phyloP scores from a whole-genome alignment of 2,888 invertebrate genomes.

The Microlaimidae sp. region DNA sequence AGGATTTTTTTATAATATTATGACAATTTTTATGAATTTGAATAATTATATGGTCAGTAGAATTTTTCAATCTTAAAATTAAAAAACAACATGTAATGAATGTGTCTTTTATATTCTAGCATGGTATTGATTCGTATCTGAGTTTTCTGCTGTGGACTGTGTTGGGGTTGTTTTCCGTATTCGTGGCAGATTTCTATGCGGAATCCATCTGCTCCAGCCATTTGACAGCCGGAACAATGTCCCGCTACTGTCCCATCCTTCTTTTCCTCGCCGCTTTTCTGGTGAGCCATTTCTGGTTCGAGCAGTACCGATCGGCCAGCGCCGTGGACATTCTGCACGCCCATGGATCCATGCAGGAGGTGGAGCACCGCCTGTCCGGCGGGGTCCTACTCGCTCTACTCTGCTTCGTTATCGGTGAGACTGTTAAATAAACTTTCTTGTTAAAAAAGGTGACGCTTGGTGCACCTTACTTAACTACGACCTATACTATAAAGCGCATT shows the following conservation, averaged over 20 bases:
- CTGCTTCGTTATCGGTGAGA: slow-evolving; percentile 41
- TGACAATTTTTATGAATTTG: no score
- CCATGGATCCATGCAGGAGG: slow-evolving; percentile 16
- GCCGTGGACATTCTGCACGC: slow-evolving; percentile 8
- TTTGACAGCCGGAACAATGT: slow-evolving; percentile 31
- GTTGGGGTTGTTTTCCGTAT: slow-evolving; percentile 38
- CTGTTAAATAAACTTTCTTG: no score
- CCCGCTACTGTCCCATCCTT: slow-evolving; percentile 37
- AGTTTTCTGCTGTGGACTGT: slow-evolving; percentile 18
- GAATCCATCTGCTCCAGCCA: slow-evolving; percentile 37
- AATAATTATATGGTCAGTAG: no score
- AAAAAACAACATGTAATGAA: no score
- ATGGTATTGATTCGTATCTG: no score
- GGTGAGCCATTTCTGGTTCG: slow-evolving; percentile 32
- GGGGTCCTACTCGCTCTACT: slow-evolving; percentile 41
- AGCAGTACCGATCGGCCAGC: slow-evolving; percentile 25
- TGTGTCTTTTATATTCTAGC: neutral
- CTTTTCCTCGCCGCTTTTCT: slow-evolving; percentile 38
- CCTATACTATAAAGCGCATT: no score
- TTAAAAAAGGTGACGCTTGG: no score
- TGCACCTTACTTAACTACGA: no score
- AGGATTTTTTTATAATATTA: no score
- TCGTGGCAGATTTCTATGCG: slow-evolving; percentile 42
- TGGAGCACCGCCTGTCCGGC: slow-evolving; percentile 39
- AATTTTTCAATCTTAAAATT: no score